Conservation (phyloP, 2,888 invertebrate genomes). For the Caenorhabditis imperialis region DNA sequence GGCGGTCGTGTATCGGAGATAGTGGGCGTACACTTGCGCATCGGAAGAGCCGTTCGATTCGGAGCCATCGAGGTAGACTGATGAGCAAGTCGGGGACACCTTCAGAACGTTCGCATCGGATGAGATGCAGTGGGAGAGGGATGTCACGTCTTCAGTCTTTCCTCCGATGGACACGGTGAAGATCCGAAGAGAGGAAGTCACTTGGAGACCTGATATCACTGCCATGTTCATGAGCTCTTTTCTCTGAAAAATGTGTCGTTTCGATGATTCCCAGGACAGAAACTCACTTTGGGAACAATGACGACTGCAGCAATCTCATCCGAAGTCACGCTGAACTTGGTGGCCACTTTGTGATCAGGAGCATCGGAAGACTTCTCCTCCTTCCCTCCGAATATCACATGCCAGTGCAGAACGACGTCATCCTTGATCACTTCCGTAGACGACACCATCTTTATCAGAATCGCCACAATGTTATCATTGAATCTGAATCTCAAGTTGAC, state of each 20-base stretch:
- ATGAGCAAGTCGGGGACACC: conserved; percentile 73
- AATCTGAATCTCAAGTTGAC: too few relatives aligned
- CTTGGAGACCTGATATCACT: conserved; percentile 71
- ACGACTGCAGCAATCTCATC: conserved; percentile 53
- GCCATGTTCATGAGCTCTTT: conserved; percentile 74
- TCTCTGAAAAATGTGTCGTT: conserved; percentile 34
- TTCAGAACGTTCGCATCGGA: conserved; percentile 72
- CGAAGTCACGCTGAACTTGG: conserved; percentile 60
- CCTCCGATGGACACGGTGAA: conserved; percentile 63
- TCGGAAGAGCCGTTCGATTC: conserved; percentile 68
- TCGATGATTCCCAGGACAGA: too few relatives aligned
- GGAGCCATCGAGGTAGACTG: conserved; percentile 76
- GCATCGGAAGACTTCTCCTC: conserved; percentile 11
- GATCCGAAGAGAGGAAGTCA: conserved; percentile 66
- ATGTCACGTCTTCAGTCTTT: conserved; percentile 66
- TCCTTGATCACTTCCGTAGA: conserved; percentile 40
- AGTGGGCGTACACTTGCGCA: conserved; percentile 69
- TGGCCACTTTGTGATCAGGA: conserved; percentile 60
- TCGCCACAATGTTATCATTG: conserved; percentile 42
- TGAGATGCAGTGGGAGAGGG: conserved; percentile 71
- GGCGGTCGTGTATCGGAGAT: conserved; percentile 61
- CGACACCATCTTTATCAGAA: conserved; percentile 51
- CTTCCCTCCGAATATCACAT: conserved; percentile 37
- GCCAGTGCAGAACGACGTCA: conserved; percentile 51
- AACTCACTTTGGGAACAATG: conserved; percentile 36